Percentiles rank a stretch among this genome's conserved stretches.
phyloP scores from a whole-genome alignment of 2,113 vertebrate genomes.

The Thalassarche chlororhynchos region DNA sequence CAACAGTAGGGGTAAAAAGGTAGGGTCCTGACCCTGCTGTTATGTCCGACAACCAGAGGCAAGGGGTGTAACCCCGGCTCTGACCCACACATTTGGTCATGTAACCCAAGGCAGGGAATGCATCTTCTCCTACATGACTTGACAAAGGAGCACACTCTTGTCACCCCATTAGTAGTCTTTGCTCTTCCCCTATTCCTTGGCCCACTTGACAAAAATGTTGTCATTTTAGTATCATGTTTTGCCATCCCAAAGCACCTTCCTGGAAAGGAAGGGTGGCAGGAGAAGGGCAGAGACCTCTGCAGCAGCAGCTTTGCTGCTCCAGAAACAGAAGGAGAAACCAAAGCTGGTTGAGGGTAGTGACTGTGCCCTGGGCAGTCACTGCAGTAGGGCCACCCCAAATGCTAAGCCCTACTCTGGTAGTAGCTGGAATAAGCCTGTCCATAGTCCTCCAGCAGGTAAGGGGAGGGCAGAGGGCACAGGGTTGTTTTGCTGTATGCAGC shows the following conservation, averaged over 20 bases:
- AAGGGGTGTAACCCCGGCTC: neutral
- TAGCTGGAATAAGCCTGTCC: neutral
- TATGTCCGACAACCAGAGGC: neutral
- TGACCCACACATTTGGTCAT: neutral
- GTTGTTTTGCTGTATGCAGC: neutral
- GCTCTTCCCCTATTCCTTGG: neutral
- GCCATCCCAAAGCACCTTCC: neutral
- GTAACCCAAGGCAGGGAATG: neutral
- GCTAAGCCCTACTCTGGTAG: neutral
- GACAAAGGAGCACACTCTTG: neutral
- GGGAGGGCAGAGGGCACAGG: neutral
- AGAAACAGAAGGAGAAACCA: neutral
- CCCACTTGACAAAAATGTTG: neutral
- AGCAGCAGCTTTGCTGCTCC: neutral
- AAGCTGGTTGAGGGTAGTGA: neutral
- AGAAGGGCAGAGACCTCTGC: neutral
- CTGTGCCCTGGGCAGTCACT: neutral
- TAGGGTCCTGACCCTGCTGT: neutral
- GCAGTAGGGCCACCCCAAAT: neutral
- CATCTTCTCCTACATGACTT: neutral
- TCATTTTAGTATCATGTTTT: neutral
- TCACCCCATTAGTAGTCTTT: neutral
- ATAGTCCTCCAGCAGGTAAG: neutral
- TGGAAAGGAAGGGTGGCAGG: neutral
- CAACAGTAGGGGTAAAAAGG: neutral